phyloP scores from a whole-genome alignment of 37 sponge, comb jelly and placozoan genomes.

The Halichondria panicea region DNA sequence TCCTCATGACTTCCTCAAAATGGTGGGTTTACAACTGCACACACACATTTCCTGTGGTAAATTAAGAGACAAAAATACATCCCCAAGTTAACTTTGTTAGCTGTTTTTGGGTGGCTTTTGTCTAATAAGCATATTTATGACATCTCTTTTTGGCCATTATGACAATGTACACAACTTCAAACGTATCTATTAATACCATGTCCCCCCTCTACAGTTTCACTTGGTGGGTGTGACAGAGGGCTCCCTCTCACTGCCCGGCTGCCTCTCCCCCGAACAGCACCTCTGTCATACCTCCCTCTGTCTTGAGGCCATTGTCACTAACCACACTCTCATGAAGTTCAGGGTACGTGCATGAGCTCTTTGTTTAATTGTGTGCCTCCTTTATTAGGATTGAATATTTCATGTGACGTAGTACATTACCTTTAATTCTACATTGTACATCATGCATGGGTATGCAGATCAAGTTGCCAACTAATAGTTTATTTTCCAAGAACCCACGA shows the following conservation, averaged over 20 bases:
- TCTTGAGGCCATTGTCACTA: constrained; percentile 38
- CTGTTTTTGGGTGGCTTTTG: background rate
- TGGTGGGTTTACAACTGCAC: constrained; percentile 10
- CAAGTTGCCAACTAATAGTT: constrained; percentile 1
- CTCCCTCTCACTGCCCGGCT: constrained; percentile 32
- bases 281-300: constrained; percentile 40
- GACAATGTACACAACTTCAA: background rate
- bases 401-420: background rate
- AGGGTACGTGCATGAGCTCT: constrained; percentile 22
- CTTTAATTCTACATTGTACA: too few relatives aligned
- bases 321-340: constrained; percentile 45
- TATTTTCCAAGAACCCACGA: background rate
- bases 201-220: constrained; percentile 41
- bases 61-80: background rate
- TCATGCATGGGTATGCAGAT: too few relatives aligned
- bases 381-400: background rate
- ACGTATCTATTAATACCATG: background rate
- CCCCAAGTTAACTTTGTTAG: background rate
- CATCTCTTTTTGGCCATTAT: background rate
- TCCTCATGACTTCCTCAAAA: constrained; percentile 62
- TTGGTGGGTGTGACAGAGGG: constrained; percentile 26
- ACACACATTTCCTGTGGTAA: background rate
- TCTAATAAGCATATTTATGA: background rate
- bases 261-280: constrained; percentile 48
- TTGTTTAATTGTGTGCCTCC: background rate